Evolutionary conservation across 2,113 vertebrate genomes (phyloP), one percentile per base, ranked within the genome.

Genomic region (Emberiza fucata): DNA sequence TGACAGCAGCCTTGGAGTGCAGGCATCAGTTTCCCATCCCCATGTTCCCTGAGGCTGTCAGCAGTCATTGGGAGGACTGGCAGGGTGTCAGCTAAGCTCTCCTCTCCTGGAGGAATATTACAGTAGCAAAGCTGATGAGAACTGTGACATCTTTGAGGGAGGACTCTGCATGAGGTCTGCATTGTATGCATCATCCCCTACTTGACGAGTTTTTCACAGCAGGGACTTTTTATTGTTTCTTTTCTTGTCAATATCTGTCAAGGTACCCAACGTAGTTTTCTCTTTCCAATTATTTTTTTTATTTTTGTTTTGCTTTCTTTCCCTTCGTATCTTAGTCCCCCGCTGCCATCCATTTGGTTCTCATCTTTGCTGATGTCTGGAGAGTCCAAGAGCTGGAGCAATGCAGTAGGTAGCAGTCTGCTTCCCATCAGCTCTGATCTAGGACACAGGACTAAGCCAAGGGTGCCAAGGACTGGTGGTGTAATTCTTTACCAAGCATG

Each of bases 131-230:
- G 71, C 90, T 79, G 75, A 72, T 0, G 16, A 93, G 54, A 77
- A 29, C 45, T 77, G 75, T 96, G 93, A 56, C 88, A 84, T 92
- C 65, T 95, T 89, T 96, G 77, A 90, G 78, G 57, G 61, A 75
- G 63, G 60, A 87, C 72, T 22, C 88, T 75, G 88, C 81, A 64
- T 91, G 86, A 87, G 77, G 77, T 73, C 94, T 92, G 54, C 57
- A 73, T 39, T 27, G 57, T 78, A 54, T 56, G 70, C 59, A 28
- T 88, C 6, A 15, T 75, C 16, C 51, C 37, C 37, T 57, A 3
- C 86, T 95, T 95, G 81, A 81, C 0, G 14, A 71, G n/a, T 50
- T 80, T 95, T 91, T 91, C 92, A 54, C 87, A 92, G 78, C 48
- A 78, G 83, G 80, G 42, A 28, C 35, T 19, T 81, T 84, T 84